Percentiles rank a stretch among this genome's conserved stretches.
phyloP scores from a whole-genome alignment of 2,113 vertebrate species.

The Urocynchramus pylzowi region DNA sequence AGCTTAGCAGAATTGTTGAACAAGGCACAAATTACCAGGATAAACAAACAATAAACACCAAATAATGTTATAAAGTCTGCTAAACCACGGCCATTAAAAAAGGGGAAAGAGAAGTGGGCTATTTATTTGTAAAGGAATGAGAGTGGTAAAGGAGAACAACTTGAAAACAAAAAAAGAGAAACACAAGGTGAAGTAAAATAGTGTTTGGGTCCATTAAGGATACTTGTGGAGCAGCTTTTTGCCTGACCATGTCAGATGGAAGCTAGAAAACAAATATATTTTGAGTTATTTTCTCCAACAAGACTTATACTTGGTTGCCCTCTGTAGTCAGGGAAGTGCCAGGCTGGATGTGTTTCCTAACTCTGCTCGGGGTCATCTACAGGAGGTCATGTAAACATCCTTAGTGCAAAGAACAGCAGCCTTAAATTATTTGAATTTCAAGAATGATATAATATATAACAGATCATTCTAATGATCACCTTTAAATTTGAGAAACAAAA shows the following conservation, averaged over 20 bases:
- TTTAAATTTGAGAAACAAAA: not conserved
- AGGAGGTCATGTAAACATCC: not conserved
- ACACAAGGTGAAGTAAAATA: not conserved
- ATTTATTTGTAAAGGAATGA: not conserved
- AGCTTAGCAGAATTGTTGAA: not conserved
- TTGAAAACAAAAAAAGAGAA: not conserved
- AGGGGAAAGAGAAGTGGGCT: not conserved
- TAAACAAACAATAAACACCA: not conserved
- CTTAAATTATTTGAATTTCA: not conserved
- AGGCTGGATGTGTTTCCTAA: not conserved
- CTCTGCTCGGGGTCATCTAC: fast-evolving
- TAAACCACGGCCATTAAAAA: not conserved
- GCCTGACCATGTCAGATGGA: not conserved
- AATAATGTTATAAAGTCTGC: not conserved
- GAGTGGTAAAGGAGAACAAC: not conserved
- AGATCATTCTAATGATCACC: not conserved
- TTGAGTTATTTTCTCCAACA: not conserved
- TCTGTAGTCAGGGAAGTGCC: not conserved
- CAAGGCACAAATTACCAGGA: not conserved
- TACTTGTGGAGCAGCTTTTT: not conserved
- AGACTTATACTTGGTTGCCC: not conserved
- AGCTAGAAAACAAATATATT: not conserved
- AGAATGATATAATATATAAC: not conserved
- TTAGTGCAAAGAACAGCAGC: not conserved
- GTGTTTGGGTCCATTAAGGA: not conserved